Percentiles rank a stretch among this genome's conserved stretches.
These are phyloP conservation scores for Empis stercorea DNA, from an alignment of 2,888 invertebrate genomes.

Conservation along the genomic window DNA sequence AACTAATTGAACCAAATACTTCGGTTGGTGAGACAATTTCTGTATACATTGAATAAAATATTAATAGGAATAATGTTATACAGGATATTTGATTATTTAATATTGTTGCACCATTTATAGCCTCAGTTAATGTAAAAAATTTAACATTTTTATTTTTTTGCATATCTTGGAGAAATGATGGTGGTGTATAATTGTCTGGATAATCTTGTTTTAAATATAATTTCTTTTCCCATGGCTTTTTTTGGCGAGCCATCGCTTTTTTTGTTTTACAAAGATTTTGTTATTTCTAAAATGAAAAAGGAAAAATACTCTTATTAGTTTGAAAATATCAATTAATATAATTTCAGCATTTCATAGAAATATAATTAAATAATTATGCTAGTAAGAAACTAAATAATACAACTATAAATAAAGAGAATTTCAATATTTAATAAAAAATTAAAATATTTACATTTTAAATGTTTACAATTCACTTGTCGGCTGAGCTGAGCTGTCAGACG, in stretches of 20 bases:
- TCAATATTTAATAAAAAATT: too few relatives aligned
- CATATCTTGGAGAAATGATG: constrained; percentile 71
- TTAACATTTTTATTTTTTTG: constrained; percentile 70
- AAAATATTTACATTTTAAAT: too few relatives aligned
- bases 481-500: too few relatives aligned
- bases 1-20: constrained; percentile 45
- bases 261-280: too few relatives aligned
- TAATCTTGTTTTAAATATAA: constrained; percentile 76
- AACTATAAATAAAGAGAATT: too few relatives aligned
- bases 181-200: constrained; percentile 80
- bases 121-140: constrained; percentile 55
- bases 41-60: constrained; percentile 61
- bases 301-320: too few relatives aligned
- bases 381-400: too few relatives aligned
- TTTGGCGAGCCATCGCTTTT: background rate
- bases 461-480: too few relatives aligned
- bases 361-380: too few relatives aligned
- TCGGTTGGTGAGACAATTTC: constrained; percentile 50
- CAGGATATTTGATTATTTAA: constrained; percentile 70
- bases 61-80: constrained; percentile 56
- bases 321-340: too few relatives aligned
- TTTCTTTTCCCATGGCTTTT: constrained; percentile 64
- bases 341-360: too few relatives aligned
- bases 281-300: too few relatives aligned
- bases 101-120: constrained; percentile 60